A percentile compares a stretch with the other conserved stretches of the same genome.
Evolutionary conservation across 2,113 vertebrate species (phyloP).

Genomic region (Phycodurus eques): DNA sequence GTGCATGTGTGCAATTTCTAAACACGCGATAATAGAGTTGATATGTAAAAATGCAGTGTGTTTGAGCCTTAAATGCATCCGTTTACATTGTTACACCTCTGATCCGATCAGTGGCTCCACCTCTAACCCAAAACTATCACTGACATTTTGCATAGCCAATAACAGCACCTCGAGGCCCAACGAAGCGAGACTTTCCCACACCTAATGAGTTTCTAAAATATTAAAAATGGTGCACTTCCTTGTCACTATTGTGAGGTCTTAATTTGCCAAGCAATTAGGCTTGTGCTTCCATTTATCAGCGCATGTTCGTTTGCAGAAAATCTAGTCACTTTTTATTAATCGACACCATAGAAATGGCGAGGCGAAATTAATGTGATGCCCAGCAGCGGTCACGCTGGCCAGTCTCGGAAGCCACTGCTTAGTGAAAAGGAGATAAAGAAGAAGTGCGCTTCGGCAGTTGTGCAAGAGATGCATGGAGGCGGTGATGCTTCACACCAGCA

Average conservation of each 20-base stretch:
- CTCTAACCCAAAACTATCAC: conserved; percentile 25
- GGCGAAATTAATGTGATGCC: conserved; percentile 89
- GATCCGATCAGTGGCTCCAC: conserved; percentile 27
- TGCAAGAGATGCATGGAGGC: conserved; percentile 76
- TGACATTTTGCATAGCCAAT: conserved; percentile 50
- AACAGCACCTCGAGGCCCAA: conserved; percentile 72
- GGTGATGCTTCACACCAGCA: conserved; percentile 70
- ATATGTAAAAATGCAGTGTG: not conserved
- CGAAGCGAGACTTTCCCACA: conserved; percentile 83
- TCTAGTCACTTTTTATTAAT: conserved; percentile 98
- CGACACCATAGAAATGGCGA: conserved; percentile 85
- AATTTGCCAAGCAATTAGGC: conserved; percentile 99
- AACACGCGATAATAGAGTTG: not conserved
- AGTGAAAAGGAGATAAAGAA: conserved; percentile 64
- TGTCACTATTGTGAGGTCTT: conserved; percentile 93
- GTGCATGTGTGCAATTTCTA: not conserved
- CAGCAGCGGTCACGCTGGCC: conserved; percentile 85
- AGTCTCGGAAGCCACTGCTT: conserved; percentile 53
- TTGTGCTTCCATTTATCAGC: conserved; percentile 96
- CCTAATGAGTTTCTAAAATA: conserved; percentile 99
- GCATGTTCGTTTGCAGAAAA: conserved; percentile 88
- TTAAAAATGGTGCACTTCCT: conserved; percentile 90
- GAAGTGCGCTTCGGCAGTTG: conserved; percentile 66
- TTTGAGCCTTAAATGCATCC: not conserved
- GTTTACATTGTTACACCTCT: conserved; percentile 13